Base-by-base conservation (phyloP, 2,113 vertebrate species). In the Felis catus region DNA sequence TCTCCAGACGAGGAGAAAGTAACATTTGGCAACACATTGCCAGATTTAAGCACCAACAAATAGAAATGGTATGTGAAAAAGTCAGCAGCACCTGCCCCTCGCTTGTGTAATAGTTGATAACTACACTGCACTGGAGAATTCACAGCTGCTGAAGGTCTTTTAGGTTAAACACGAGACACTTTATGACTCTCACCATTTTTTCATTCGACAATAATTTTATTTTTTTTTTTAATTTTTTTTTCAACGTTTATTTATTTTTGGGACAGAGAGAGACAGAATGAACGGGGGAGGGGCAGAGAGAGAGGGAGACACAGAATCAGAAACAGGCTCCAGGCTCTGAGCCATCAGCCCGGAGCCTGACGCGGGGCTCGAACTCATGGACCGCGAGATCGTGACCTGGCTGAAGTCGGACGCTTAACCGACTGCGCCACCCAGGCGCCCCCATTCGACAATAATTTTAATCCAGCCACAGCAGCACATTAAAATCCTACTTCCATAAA, bases 1-100 rank as follows among this genome's bases (percentile, higher is more conserved):
- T 95, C 82, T 96, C 65, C 83, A 73, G 66, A 94, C 74, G 14
- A 80, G 31, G 79, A 63, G 63, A 91, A 95, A 91, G 92, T 78
- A 96, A 51, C 89, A 73, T 76, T 85, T 91, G 90, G 82, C 90
- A 93, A 78, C 36, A 82, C 82, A 82, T 78, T 71, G 29, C 48
- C 36, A 36, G 90, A 45, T 55, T 76, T 71, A 85, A 89, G 65
- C 36, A 71, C 51, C 84, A 95, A 36, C 53, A 68, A 92, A 81
- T 15, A 89, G 65, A 93, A 65, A 81, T 12, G 36, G 31, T 48
- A 15, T 81, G 36, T 0, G n/a, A 90, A 11, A 33, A 70, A 85
- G 14, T 86, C 82, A n/a, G 41, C 39, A 55, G 27, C 27, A 23
- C 4, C 16, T 5, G 0, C 9, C 55, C 36, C 13, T 84, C 36